Evolutionary conservation across 1,140 invertebrate genomes (phyloP), one percentile per base, ranked within the genome.

Genomic region (Brachionus rotundiformis): DNA sequence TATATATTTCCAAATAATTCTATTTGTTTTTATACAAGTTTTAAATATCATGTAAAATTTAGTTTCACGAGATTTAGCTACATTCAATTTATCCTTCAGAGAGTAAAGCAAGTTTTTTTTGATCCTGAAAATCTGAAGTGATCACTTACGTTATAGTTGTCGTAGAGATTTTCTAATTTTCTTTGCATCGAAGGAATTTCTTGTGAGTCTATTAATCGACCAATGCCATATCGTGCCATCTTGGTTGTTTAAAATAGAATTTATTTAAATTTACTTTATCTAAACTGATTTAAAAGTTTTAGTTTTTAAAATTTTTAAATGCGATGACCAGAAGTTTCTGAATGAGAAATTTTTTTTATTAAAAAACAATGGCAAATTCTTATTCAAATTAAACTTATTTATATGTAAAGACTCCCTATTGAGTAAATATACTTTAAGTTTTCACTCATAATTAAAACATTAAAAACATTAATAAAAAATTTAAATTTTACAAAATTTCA

Each of bases 191-290:
- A 36, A 31, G 76, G 76, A 54, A 79, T 27, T 63, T 79, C 76
- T 16, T 59, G 31, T 33, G 76, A 79, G 19, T 54, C 36, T 0
- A 41, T 29, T 25, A 79, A 54, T n/a, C 54, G 47, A 59, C 76
- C 76, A 63, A 79, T 49, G 16, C 76, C 76, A n/a, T 59, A 79
- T 27, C 76, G 25, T 36, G 76, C 54, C 76, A 79, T 79, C 27
- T 77, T 44, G 73, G 16, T 68, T 68, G 39, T 68, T 68, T 5
- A 36, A n/a, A 33, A n/a, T 11, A 36, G 10, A 68, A 36, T 33
- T 68, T 68, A n/a, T 23, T 63, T 63, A 29, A 7, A 63, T 63
- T 63, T n/a, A 49, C 47, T 49, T 49, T 23, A 49, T 49, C 47
- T 49, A 49, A 49, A 49, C 6, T 8, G 3, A 36, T 3, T 36